Evolutionary conservation across 1,140 invertebrate genomes (phyloP), one percentile per base, ranked within the genome.

Genomic region (Sitobion miscanthi): DNA sequence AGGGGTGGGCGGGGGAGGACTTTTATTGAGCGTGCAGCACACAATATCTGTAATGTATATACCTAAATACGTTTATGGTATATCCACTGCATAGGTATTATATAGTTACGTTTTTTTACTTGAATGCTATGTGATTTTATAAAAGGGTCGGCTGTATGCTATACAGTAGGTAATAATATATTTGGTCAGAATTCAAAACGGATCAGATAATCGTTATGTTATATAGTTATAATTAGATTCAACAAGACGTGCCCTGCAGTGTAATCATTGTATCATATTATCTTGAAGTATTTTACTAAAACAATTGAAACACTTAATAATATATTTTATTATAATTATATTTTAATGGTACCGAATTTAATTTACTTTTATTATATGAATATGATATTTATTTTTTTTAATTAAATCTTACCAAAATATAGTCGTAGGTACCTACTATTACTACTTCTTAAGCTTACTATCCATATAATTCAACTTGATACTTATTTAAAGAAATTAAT

Each of bases 211-310:
- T 77, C 62, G 14, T 77, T n/a, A 35, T 77, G 5, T 17, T 69
- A 35, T 17, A 77, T 77, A 77, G n/a, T 17, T 77, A 77, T n/a
- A 77, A 35, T n/a, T 14, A 6, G 7, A n/a, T n/a, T n/a, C 14
- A 69, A n/a, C 25, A 69, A n/a, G 9, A 4, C n/a, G 30, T n/a
- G 42, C 42, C 42, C 42, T 42, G 42, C n/a, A n/a, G 30, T 77
- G 30, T 77, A 17, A 77, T 77, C 25, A 57, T 25, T 77, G 30
- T 77, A n/a, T n/a, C 30, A n/a, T 69, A 69, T 69, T n/a, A 69
- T 77, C n/a, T 77, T n/a, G n/a, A n/a, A 77, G 30, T 77, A n/a
- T 77, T 77, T 77, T 77, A 77, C 14, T 77, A 77, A n/a, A 77
- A n/a, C 4, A n/a, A n/a, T 77, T 14, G 11, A 8, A 30, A 30